A percentile compares a stretch with the other conserved stretches of the same genome.
Evolutionary conservation across 1,140 invertebrate species (phyloP).

Genomic region (Bombus cullumanus): DNA sequence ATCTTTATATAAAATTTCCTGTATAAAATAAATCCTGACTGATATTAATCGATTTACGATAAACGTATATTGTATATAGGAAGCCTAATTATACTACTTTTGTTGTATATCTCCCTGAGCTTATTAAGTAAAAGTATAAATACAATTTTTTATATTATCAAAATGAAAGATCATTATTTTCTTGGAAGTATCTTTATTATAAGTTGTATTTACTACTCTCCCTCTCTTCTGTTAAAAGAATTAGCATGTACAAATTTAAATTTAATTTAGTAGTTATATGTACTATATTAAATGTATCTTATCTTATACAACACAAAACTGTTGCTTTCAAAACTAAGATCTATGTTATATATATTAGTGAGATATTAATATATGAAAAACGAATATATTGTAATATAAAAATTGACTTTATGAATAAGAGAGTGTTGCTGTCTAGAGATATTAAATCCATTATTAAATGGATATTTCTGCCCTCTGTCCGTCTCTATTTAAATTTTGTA

Average conservation of each 20-base stretch:
- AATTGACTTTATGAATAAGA: not conserved
- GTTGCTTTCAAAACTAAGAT: not conserved
- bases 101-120: conserved; percentile 30
- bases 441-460: not conserved
- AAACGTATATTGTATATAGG: not conserved
- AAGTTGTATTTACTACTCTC: not conserved
- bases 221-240: not conserved
- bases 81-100: conserved; percentile 9
- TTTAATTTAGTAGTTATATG: not conserved
- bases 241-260: not conserved
- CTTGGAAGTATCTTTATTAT: not conserved
- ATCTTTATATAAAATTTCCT: conserved; percentile 15
- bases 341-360: not conserved
- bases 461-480: not conserved
- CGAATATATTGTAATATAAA: not conserved
- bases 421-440: too few species aligned
- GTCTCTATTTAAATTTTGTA: not conserved
- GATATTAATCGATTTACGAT: conserved; percentile 2
- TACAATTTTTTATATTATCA: conserved; percentile 42
- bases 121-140: conserved; percentile 4
- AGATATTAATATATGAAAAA: not conserved
- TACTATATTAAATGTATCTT: not conserved
- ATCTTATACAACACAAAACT: not conserved
- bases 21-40: conserved; percentile 20
- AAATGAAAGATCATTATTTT: conserved; percentile 50